Base-by-base conservation (phyloP, 37 sponge, comb jelly and placozoan species). In the Amphimedon queenslandica region DNA sequence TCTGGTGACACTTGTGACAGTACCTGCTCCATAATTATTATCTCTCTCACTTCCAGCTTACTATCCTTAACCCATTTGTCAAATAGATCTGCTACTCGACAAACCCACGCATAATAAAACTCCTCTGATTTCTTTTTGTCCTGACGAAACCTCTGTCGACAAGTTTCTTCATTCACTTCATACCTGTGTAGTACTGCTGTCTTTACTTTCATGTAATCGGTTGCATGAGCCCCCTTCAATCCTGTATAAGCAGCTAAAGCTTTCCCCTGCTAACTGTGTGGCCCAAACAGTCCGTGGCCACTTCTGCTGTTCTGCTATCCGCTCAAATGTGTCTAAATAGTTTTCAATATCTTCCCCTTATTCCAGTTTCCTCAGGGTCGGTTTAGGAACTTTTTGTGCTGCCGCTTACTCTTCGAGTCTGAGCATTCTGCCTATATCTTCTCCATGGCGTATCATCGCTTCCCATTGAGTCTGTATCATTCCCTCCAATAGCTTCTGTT, bases 221-320 rank as follows among this genome's bases (percentile, higher is more conserved):
- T 25, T 8, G 82, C 67, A 28, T 66, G 61, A 35, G 8, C 58
- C 0, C 24, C 34, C 13, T 25, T 31, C 60, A 81, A 33, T 5
- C 63, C 58, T 8, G 73, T 55, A 40, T 74, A 73, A 3, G 82
- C 82, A 28, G 35, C 42, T 61, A 47, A 38, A 3, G 74, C 82
- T 27, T 66, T 73, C 4, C 82, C 82, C 67, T 1, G 82, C 82
- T 1, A 81, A 37, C 38, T 64, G 69, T 20, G 43, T 64, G 1
- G 82, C 69, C 82, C 82, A 81, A 21, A 73, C 25, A n/a, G 73
- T 75, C 40, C 70, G 40, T 25, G 75, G 70, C 6, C 23, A 31
- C 55, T 36, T 56, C 20, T 56, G 24, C 4, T 31, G 27, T 23
- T 3, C 34, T 23, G 32, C 32, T 30, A 66, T 66, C 34, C 78